These are phyloP conservation scores for Adrianichthys oophorus DNA, from an alignment of 2,797 vertebrate genomes.

Conservation along the genomic window DNA sequence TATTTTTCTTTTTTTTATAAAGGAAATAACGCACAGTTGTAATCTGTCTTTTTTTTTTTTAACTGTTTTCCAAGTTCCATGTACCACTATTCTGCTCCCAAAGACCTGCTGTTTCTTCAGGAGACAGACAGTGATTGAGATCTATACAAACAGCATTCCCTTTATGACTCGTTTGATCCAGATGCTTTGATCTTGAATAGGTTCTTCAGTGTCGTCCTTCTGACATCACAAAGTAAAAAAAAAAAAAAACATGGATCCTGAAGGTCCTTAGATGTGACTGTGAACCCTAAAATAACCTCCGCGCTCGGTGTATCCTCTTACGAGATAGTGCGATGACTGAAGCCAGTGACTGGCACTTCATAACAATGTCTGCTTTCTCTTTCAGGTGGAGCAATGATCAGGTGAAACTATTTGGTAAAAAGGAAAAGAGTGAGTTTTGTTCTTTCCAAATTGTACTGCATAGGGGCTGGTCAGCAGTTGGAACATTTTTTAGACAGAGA, in stretches of 20 bases:
- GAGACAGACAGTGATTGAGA: conserved; percentile 53
- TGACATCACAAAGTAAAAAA: conserved; percentile 41
- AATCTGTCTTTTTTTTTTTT: too few species aligned
- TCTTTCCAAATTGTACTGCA: too few species aligned
- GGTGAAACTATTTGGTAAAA: conserved; percentile 23
- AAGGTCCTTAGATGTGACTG: conserved; percentile 58
- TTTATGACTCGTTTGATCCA: conserved; percentile 61
- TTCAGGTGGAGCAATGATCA: conserved; percentile 15
- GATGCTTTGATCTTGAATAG: conserved; percentile 65
- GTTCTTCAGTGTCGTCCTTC: conserved; percentile 62
- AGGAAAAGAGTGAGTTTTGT: background rate
- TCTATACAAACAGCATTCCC: conserved; percentile 24
- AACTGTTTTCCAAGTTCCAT: background rate
- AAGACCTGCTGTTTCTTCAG: conserved; percentile 9
- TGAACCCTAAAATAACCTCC: conserved; percentile 62
- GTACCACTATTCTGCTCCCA: conserved; percentile 20
- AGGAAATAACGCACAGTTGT: too few species aligned
- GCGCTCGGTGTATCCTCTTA: conserved; percentile 57
- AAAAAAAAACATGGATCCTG: conserved; percentile 51
- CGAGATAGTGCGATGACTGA: conserved; percentile 43
- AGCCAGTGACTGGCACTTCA: conserved; percentile 55
- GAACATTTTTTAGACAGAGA: too few species aligned
- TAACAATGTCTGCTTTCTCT: conserved; percentile 42
- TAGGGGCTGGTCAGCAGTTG: too few species aligned
- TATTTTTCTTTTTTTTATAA: too few species aligned